A percentile compares a stretch with the other conserved stretches of the same genome.
These are phyloP conservation scores for Malurus cyaneus DNA, from an alignment of 2,113 vertebrate genomes.

Conservation along the genomic window DNA sequence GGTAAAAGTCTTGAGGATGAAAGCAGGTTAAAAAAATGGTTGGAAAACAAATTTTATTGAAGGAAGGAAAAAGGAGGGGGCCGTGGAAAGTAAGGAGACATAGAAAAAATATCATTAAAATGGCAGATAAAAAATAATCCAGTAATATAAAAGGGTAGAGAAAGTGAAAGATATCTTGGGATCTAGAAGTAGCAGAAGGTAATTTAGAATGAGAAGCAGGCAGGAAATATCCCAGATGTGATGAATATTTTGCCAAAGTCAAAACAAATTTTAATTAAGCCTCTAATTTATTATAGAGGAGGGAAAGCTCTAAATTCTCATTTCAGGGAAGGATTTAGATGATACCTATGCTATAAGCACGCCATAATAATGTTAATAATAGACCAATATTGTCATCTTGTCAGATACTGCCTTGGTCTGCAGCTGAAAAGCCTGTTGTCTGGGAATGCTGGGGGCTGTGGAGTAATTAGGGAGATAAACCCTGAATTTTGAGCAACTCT, in stretches of 20 bases:
- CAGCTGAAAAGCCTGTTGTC: not conserved
- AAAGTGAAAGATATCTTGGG: not conserved
- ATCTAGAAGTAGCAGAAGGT: not conserved
- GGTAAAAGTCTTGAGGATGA: not conserved
- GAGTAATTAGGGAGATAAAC: not conserved
- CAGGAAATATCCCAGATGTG: constrained; percentile 5
- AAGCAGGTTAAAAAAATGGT: not conserved
- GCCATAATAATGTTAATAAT: not conserved
- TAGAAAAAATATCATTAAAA: not conserved
- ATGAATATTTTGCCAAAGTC: not conserved
- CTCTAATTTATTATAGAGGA: not conserved
- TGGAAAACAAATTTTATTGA: not conserved
- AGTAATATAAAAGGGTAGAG: not conserved
- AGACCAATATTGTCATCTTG: not conserved
- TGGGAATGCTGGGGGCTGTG: not conserved
- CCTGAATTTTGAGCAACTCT: not conserved
- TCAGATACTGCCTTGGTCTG: not conserved
- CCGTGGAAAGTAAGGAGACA: not conserved
- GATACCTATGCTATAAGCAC: not conserved
- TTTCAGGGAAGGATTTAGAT: not conserved
- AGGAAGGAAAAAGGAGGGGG: not conserved
- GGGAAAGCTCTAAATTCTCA: not conserved
- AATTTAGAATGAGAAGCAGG: not conserved
- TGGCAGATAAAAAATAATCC: not conserved
- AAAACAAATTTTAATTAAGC: constrained; percentile 7